Conservation (phyloP, 2,888 invertebrate genomes). For the Tachina grossa region DNA sequence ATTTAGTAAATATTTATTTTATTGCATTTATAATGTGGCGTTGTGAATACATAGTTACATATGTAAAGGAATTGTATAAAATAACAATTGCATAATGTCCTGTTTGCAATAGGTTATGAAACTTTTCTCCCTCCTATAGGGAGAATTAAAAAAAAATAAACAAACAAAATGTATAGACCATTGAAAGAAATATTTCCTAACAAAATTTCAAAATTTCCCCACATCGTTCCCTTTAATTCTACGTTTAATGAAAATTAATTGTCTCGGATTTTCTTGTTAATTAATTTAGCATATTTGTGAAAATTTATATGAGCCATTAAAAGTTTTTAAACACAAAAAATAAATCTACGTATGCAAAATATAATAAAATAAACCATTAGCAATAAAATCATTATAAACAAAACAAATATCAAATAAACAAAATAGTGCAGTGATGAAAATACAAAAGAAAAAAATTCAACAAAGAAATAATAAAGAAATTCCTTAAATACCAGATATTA, state of each 20-base stretch:
- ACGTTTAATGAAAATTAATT: too few species aligned
- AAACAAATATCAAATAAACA: constrained; percentile 45
- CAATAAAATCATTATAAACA: constrained; percentile 37
- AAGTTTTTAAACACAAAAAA: neutral
- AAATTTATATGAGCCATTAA: neutral
- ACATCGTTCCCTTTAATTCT: too few species aligned
- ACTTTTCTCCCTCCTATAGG: too few species aligned
- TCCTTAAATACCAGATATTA: constrained; percentile 53
- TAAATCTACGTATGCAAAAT: constrained; percentile 4
- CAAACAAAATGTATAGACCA: too few species aligned
- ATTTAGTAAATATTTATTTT: constrained; percentile 14
- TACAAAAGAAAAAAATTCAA: neutral
- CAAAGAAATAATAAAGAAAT: constrained; percentile 33
- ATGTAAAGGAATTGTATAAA: too few species aligned
- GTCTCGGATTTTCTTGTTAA: too few species aligned
- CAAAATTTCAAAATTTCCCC: too few species aligned
- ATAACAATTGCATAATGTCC: too few species aligned
- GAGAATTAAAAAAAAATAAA: too few species aligned
- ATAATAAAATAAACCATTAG: constrained; percentile 32
- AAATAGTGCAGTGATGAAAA: neutral
- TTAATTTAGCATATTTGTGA: too few species aligned
- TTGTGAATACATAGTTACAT: neutral
- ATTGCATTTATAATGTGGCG: neutral
- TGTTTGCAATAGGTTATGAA: too few species aligned
- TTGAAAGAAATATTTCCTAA: too few species aligned